Base-by-base conservation (phyloP, 1,140 invertebrate species). In the Laupala kohalensis region DNA sequence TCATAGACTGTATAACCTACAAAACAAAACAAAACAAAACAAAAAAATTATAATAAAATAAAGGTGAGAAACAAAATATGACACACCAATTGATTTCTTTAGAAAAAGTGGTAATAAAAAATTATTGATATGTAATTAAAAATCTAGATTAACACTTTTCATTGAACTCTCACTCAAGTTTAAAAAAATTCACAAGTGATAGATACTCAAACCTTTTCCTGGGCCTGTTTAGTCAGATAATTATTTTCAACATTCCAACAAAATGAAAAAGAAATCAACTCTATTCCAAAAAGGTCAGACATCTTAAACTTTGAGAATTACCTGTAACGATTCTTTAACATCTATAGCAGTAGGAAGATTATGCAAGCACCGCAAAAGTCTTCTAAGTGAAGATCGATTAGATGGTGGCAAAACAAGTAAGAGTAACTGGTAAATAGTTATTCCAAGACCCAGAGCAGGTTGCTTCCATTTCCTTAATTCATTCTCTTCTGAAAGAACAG, bases 1-100 rank as follows among this genome's bases (percentile, higher is more conserved):
- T 66, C 25, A 71, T 64, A 24, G 64, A 64, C 9, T 71, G 25
- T 30, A 71, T 5, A 37, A 71, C 63, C 70, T 71, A 23, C 4
- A 4, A 53, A 37, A 37, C 6, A 71, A 15, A 25, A 29, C 25
- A n/a, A 28, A 37, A n/a, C 28, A n/a, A 23, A 66, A 13, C 4
- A 30, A n/a, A 27, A 19, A 19, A 68, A 29, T 1, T 68, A 9
- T 29, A 28, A 12, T 26, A 6, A 12, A 25, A 12, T 26, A 66
- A 66, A 26, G 25, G n/a, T 27, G 12, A 25, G 5, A 24, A 9
- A 62, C 9, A 62, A 69, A 4, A 30, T 69, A 69, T 4, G 5
- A 6, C n/a, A 12, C n/a, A n/a, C n/a, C n/a, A n/a, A n/a, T n/a
- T n/a, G n/a, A n/a, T n/a, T n/a, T n/a, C n/a, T n/a, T n/a, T n/a